These are phyloP conservation scores for Rhaphigaster nebulosa DNA, from an alignment of 2,888 invertebrate species.

Conservation along the genomic window DNA sequence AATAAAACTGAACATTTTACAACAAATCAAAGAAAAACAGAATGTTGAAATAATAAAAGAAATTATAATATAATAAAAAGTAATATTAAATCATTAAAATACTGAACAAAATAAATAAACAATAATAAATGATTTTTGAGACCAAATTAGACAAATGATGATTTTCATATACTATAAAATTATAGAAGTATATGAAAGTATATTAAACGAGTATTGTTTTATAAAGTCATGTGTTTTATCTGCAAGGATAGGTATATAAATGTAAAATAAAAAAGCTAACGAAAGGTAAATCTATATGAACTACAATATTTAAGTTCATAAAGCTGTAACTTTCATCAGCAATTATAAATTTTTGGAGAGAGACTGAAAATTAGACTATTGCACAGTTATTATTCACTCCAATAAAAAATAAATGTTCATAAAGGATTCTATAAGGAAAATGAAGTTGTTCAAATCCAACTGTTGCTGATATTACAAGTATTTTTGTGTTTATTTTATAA, in stretches of 20 bases:
- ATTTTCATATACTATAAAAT: conserved; percentile 26
- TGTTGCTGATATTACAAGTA: neutral
- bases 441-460: neutral
- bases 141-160: conserved; percentile 23
- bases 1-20: conserved; percentile 58
- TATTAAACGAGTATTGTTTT: conserved; percentile 6
- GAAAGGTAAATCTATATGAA: conserved; percentile 47
- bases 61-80: conserved; percentile 35
- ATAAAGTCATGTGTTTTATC: neutral
- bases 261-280: neutral
- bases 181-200: conserved; percentile 18
- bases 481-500: neutral
- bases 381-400: neutral
- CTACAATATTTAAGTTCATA: conserved; percentile 32
- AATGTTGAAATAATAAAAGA: conserved; percentile 41
- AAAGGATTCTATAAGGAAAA: neutral
- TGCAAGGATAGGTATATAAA: neutral
- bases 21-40: conserved; percentile 59
- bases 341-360: neutral
- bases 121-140: conserved; percentile 40
- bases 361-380: neutral
- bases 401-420: neutral
- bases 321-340: conserved; percentile 51
- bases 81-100: conserved; percentile 45
- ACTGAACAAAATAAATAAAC: conserved; percentile 48